Conservation (phyloP, 2,797 vertebrate genomes). For the Pseudopleuronectes americanus region DNA sequence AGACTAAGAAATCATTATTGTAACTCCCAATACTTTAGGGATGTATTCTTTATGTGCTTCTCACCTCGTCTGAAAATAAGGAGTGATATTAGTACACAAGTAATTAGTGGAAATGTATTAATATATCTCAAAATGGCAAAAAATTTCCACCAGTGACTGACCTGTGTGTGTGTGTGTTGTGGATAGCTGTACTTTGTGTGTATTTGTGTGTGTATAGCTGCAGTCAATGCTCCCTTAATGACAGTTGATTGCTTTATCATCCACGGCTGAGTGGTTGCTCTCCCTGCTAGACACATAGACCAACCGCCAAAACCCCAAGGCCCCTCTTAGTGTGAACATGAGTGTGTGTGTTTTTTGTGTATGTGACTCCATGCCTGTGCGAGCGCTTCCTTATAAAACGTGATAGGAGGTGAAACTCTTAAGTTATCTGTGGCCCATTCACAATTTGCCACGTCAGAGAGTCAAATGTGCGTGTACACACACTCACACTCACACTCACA, state of each 20-base stretch:
- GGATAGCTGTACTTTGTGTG: constrained; percentile 6
- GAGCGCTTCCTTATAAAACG: constrained; percentile 56
- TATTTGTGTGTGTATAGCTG: background rate
- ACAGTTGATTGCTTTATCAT: constrained; percentile 78
- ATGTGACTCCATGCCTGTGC: constrained; percentile 22
- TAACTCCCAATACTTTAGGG: too few species aligned
- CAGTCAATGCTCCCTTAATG: constrained; percentile 67
- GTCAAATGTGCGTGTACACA: background rate
- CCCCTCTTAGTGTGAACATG: constrained; percentile 19
- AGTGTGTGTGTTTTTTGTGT: constrained; percentile 21
- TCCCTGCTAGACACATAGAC: constrained; percentile 67
- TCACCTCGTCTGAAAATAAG: background rate
- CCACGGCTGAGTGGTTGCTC: constrained; percentile 70
- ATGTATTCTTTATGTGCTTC: too few species aligned
- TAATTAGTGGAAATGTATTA: background rate
- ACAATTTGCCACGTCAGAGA: constrained; percentile 51
- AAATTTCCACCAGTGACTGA: constrained; percentile 40
- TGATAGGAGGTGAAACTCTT: constrained; percentile 66
- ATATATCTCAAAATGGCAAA: too few species aligned
- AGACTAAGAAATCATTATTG: too few species aligned
- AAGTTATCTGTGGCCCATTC: constrained; percentile 59
- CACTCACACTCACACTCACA: background rate
- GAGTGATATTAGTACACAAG: background rate
- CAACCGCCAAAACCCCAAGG: constrained; percentile 67
- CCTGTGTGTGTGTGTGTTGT: constrained; percentile 16